phyloP scores from a whole-genome alignment of 2,113 vertebrate genomes.

The Indicator indicator region DNA sequence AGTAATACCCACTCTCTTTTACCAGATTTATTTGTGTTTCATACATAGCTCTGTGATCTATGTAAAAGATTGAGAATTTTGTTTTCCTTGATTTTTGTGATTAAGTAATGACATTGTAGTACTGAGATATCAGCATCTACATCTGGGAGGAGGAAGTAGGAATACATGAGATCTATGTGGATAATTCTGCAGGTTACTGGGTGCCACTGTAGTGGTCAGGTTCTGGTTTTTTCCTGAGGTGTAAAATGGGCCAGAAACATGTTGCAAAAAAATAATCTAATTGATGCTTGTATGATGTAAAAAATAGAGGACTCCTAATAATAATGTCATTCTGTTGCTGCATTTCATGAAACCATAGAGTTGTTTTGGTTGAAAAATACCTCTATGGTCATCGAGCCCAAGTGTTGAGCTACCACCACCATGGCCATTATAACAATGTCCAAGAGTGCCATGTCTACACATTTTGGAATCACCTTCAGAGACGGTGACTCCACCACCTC shows the following conservation, averaged over 20 bases:
- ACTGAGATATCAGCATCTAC: neutral
- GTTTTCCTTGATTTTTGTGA: neutral
- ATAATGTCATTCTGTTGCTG: neutral
- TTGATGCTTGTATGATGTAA: neutral
- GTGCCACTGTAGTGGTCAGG: neutral
- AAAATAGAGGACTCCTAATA: neutral
- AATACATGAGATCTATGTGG: fast-evolving
- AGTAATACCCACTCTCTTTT: neutral
- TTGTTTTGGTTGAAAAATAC: too few species aligned
- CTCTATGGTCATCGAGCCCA: too few species aligned
- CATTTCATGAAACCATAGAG: neutral
- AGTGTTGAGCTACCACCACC: too few species aligned
- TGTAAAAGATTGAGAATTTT: neutral
- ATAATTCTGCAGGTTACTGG: neutral
- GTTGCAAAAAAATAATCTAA: neutral
- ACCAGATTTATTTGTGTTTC: neutral
- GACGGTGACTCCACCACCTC: too few species aligned
- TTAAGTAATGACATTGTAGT: neutral
- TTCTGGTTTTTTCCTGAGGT: neutral
- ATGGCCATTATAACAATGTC: too few species aligned
- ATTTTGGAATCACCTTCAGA: too few species aligned
- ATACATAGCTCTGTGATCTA: neutral
- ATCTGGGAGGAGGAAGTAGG: neutral
- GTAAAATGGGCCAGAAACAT: neutral
- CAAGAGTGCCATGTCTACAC: too few species aligned